phyloP scores from a whole-genome alignment of 2,888 invertebrate species.

The Metacarcinus magister region DNA sequence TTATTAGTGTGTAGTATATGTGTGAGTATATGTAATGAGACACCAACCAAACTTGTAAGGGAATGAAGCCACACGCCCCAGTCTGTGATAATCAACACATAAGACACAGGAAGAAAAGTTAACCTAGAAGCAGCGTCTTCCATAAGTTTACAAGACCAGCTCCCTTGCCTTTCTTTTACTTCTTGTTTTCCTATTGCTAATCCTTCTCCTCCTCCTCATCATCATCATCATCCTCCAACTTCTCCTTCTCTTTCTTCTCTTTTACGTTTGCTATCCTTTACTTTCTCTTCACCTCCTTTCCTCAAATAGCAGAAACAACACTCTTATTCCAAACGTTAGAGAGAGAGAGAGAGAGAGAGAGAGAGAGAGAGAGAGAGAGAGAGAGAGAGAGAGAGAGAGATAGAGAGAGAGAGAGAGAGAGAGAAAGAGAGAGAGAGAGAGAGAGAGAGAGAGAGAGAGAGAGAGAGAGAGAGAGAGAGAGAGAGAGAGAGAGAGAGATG shows the following conservation, averaged over 20 bases:
- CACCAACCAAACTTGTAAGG: too few relatives aligned
- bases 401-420: neutral
- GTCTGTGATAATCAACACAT: too few relatives aligned
- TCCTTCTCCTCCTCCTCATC: neutral
- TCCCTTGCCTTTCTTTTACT: neutral
- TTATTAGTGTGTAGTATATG: too few relatives aligned
- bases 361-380: neutral
- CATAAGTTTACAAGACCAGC: neutral
- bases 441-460: constrained; percentile 13
- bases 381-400: neutral
- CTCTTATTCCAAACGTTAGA: too few relatives aligned
- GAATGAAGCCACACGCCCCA: too few relatives aligned
- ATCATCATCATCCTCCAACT: neutral
- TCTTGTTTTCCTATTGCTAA: neutral
- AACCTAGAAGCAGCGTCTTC: too few relatives aligned
- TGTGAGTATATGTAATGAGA: too few relatives aligned
- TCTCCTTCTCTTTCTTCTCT: neutral
- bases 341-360: neutral
- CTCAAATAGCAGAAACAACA: too few relatives aligned
- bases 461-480: constrained; percentile 33
- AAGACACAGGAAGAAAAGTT: too few relatives aligned
- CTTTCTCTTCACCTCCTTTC: neutral
- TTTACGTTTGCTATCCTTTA: neutral
- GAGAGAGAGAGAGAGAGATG: neutral
- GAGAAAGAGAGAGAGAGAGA: neutral